Evolutionary conservation across 1,140 invertebrate species (phyloP).

Genomic region (Glossosoma conforme): DNA sequence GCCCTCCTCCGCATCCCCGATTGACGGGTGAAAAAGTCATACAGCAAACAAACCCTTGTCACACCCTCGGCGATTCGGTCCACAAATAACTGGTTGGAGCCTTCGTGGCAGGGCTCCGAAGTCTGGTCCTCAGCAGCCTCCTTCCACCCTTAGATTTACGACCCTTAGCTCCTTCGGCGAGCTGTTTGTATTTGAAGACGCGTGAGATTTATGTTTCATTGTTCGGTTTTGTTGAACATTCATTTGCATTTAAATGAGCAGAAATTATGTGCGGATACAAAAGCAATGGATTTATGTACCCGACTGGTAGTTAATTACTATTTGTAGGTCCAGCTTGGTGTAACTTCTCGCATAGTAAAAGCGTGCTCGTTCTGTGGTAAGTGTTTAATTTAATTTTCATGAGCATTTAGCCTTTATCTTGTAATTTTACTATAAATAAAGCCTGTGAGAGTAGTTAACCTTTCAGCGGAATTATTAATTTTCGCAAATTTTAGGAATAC

Average conservation of each 20-base stretch:
- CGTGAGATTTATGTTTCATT: slow-evolving; percentile 21
- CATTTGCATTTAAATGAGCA: slow-evolving; percentile 26
- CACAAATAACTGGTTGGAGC: slow-evolving; percentile 14
- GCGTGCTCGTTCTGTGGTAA: too few species aligned
- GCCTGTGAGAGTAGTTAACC: too few species aligned
- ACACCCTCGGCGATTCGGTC: slow-evolving; percentile 7
- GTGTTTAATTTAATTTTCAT: too few species aligned
- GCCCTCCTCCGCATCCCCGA: too few species aligned
- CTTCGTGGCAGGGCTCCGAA: background rate
- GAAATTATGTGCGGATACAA: slow-evolving; percentile 23
- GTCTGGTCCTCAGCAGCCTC: background rate
- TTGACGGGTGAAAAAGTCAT: too few species aligned
- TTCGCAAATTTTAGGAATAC: too few species aligned
- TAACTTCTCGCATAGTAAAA: too few species aligned
- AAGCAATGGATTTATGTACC: slow-evolving; percentile 18
- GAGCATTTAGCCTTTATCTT: too few species aligned
- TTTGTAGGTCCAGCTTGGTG: too few species aligned
- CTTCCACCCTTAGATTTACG: slow-evolving; percentile 21
- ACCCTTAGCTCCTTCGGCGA: slow-evolving; percentile 9
- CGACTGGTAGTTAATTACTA: slow-evolving; percentile 10
- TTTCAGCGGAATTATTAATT: too few species aligned
- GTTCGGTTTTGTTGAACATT: slow-evolving; percentile 23
- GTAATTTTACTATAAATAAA: too few species aligned
- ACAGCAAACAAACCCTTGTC: slow-evolving; percentile 29
- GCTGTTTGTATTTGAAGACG: slow-evolving; percentile 30